Evolutionary conservation across 1,140 invertebrate genomes (phyloP), one percentile per base, ranked within the genome.

Genomic region (Plodia interpunctella): DNA sequence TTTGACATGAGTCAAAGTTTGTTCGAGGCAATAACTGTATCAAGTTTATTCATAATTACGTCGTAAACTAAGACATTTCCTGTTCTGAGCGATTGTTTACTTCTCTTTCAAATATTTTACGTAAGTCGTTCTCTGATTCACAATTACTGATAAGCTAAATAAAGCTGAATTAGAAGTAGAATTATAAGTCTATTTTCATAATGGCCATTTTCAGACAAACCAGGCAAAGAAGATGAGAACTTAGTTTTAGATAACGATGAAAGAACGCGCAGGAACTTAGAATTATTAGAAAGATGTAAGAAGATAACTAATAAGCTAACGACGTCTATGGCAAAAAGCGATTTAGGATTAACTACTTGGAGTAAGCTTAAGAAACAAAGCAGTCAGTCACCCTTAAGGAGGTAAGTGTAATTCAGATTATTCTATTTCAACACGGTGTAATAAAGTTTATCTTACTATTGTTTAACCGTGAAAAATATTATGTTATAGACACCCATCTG

Each of bases 261-360:
- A 82, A 83, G 87, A 87, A 89, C 87, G 84, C 87, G 84, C 84
- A 89, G 87, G 82, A 89, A 89, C 80, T 81, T 89, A 89, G 87
- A 87, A 83, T 85, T 89, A 82, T 77, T 89, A 87, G 83, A 89
- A 62, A 82, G 83, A 86, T 89, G 87, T 87, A 88, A 88, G 71
- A 88, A 85, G 80, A 63, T 89, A 77, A 89, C 85, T 58, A 83
- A 89, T 88, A 88, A 87, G 73, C 71, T 94, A 81, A 93, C 94
- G 72, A 91, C 92, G 55, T 95, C 94, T 59, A 96, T 97, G 94
- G 94, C 94, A 52, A 94, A 94, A 76, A 96, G 95, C 35, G 95
- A 97, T 78, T 94, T 94, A 57, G 94, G 94, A 64, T 94, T 95
- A 74, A 96, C 95, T 50, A 96, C 95, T 5, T 95, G 95, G 95